These are phyloP conservation scores for Trichopria drosophilae DNA, from an alignment of 2,888 invertebrate species.

Conservation along the genomic window DNA sequence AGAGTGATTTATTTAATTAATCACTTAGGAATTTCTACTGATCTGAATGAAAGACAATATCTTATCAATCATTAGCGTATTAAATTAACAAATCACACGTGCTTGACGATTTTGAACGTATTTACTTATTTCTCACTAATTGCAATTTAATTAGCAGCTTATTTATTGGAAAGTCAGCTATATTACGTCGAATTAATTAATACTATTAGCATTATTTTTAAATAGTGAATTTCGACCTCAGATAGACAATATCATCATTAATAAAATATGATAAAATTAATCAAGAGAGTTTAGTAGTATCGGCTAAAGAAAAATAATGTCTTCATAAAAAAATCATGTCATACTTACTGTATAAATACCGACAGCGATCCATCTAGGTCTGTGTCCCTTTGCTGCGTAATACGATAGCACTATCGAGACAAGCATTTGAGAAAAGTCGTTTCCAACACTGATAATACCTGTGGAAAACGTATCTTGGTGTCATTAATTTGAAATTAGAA, in stretches of 20 bases:
- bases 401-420: slow-evolving; percentile 70
- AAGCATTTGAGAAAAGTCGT: slow-evolving; percentile 73
- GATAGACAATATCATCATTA: not conserved
- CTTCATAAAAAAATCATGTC: not conserved
- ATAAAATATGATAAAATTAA: not conserved
- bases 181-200: not conserved
- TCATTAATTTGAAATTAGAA: not conserved
- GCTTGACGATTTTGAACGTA: no score
- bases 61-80: no score
- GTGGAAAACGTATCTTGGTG: slow-evolving; percentile 9
- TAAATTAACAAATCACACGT: no score
- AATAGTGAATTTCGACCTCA: not conserved
- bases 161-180: not conserved
- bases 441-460: slow-evolving; percentile 74
- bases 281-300: not conserved
- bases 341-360: slow-evolving; percentile 58
- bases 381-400: slow-evolving; percentile 71
- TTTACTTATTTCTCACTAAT: no score
- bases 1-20: no score
- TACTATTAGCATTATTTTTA: not conserved
- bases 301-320: not conserved
- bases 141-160: no score
- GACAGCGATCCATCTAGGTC: slow-evolving; percentile 74
- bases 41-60: no score
- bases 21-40: no score